Evolutionary conservation across 2,113 vertebrate genomes (phyloP).

Genomic region (Piaya cayana): DNA sequence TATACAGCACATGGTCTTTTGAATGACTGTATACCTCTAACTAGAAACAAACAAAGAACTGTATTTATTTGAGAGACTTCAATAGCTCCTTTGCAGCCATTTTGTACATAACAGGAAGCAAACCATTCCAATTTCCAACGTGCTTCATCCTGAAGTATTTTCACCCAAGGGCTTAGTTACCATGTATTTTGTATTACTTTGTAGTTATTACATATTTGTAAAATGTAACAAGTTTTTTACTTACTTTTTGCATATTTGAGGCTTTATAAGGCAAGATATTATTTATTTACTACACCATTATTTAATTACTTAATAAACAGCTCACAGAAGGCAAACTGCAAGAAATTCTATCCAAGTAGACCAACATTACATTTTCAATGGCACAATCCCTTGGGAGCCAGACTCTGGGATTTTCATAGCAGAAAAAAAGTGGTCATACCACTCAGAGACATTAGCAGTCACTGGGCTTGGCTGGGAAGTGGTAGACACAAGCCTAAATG

Average conservation of each 20-base stretch:
- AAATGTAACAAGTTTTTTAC: background rate
- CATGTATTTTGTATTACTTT: background rate
- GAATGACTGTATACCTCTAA: slow-evolving; percentile 53
- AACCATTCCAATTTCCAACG: background rate
- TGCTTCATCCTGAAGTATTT: background rate
- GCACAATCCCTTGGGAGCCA: slow-evolving; percentile 30
- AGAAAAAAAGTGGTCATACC: slow-evolving; percentile 31
- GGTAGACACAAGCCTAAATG: background rate
- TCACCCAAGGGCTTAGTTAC: background rate
- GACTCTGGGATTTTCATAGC: slow-evolving; percentile 32
- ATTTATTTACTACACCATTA: slow-evolving; percentile 23
- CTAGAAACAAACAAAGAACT: slow-evolving; percentile 57
- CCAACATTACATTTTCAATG: slow-evolving; percentile 36
- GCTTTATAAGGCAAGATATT: background rate
- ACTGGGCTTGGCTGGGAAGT: background rate
- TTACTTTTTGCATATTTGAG: slow-evolving; percentile 2
- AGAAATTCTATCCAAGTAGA: slow-evolving; percentile 14
- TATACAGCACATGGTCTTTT: slow-evolving; percentile 57
- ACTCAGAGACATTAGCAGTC: background rate
- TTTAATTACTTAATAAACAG: slow-evolving; percentile 42
- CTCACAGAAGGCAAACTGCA: slow-evolving; percentile 33
- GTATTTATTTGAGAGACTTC: slow-evolving; percentile 39
- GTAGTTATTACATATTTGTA: background rate
- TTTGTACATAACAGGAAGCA: slow-evolving; percentile 41
- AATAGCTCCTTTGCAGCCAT: slow-evolving; percentile 50